These are phyloP conservation scores for Paratrypauchen microcephalus DNA, from an alignment of 2,797 vertebrate genomes.

Conservation along the genomic window DNA sequence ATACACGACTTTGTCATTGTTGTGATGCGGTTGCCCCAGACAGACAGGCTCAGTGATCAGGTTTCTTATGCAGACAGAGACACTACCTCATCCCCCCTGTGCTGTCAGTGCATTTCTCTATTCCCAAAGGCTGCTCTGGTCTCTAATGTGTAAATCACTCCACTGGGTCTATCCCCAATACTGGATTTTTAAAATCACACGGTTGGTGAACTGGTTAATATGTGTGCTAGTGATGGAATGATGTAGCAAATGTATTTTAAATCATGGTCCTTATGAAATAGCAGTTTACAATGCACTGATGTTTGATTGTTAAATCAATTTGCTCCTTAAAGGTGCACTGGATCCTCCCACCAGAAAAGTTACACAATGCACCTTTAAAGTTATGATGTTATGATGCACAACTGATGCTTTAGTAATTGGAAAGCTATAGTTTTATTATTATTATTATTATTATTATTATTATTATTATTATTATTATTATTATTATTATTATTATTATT, in stretches of 20 bases:
- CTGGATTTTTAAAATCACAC: neutral
- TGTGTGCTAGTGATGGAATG: neutral
- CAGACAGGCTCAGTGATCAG: slow-evolving; percentile 53
- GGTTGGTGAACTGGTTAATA: neutral
- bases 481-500: too few relatives aligned
- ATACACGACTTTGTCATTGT: neutral
- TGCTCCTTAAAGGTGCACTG: too few relatives aligned
- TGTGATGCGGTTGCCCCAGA: slow-evolving; percentile 39
- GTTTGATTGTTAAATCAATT: too few relatives aligned
- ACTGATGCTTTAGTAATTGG: too few relatives aligned
- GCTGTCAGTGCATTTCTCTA: slow-evolving; percentile 40
- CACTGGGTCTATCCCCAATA: neutral
- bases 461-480: too few relatives aligned
- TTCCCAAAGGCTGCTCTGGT: slow-evolving; percentile 44
- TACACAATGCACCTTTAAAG: too few relatives aligned
- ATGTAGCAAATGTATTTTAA: neutral
- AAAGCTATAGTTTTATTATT: too few relatives aligned
- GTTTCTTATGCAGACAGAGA: slow-evolving; percentile 67
- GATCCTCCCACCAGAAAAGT: too few relatives aligned
- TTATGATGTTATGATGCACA: too few relatives aligned
- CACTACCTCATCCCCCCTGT: slow-evolving; percentile 66
- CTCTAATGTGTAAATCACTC: slow-evolving; percentile 7
- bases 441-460: too few relatives aligned
- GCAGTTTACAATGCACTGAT: neutral
- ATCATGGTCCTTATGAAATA: neutral